Evolutionary conservation across 2,797 vertebrate genomes (phyloP).

Genomic region (Galaxias olidus): DNA sequence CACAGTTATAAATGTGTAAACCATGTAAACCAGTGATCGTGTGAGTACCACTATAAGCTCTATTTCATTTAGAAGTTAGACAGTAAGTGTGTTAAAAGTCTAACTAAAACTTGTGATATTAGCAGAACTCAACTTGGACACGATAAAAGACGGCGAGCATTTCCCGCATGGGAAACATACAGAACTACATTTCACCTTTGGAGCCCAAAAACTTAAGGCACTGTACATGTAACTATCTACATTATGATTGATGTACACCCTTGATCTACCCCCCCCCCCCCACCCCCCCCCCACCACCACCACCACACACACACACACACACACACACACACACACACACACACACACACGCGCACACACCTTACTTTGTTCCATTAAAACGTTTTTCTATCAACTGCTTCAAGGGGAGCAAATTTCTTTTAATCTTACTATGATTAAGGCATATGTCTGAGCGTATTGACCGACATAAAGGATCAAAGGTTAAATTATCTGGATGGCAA

Average conservation of each 20-base stretch:
- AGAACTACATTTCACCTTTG: no score
- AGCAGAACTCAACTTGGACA: conserved; percentile 11
- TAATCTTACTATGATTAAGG: conserved; percentile 73
- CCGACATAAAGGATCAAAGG: conserved; percentile 67
- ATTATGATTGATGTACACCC: no score
- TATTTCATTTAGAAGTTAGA: conserved; percentile 41
- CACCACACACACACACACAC: no score
- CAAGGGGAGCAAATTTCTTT: conserved; percentile 64
- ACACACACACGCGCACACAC: no score
- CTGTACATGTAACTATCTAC: no score
- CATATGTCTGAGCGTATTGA: conserved; percentile 61
- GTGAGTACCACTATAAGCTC: conserved; percentile 31
- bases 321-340: no score
- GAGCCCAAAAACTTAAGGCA: no score
- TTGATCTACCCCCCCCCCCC: no score
- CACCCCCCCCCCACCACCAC: no score
- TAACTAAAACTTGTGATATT: conserved; percentile 46
- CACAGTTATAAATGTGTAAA: conserved; percentile 28
- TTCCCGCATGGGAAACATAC: no score
- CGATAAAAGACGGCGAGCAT: not conserved
- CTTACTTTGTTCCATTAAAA: not conserved
- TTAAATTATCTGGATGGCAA: conserved; percentile 56
- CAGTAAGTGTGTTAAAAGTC: conserved; percentile 48
- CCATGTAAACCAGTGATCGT: conserved; percentile 33
- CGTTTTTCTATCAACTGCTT: conserved; percentile 59